phyloP scores from a whole-genome alignment of 2,888 invertebrate species.

The Agrypnus murinus region DNA sequence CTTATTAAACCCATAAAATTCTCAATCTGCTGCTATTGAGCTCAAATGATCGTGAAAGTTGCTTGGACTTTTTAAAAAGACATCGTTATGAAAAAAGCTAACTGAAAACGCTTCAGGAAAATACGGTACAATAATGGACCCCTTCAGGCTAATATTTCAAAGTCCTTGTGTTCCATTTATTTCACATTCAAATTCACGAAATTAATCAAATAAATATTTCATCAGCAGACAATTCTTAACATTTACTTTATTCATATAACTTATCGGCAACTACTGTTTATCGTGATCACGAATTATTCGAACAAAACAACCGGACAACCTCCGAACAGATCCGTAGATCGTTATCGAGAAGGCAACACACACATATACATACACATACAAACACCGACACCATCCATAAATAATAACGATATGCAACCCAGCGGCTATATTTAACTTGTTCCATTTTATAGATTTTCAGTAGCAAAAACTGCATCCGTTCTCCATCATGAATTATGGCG shows the following conservation, averaged over 20 bases:
- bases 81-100: too few species aligned
- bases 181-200: too few species aligned
- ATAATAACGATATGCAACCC: slow-evolving; percentile 56
- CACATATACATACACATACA: too few species aligned
- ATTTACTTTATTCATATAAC: slow-evolving; percentile 59
- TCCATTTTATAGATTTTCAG: slow-evolving; percentile 55
- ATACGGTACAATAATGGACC: too few species aligned
- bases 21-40: slow-evolving; percentile 10
- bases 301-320: slow-evolving; percentile 62
- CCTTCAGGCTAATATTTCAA: too few species aligned
- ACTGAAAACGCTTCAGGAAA: too few species aligned
- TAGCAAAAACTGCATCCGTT: slow-evolving; percentile 51
- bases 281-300: slow-evolving; percentile 62
- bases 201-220: too few species aligned
- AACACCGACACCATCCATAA: slow-evolving; percentile 53
- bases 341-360: slow-evolving; percentile 54
- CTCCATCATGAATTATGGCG: slow-evolving; percentile 51
- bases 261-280: slow-evolving; percentile 61
- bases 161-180: too few species aligned
- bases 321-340: slow-evolving; percentile 60
- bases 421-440: slow-evolving; percentile 51
- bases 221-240: neutral
- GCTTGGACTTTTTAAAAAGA: too few species aligned
- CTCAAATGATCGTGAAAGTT: too few species aligned
- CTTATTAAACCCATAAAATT: slow-evolving; percentile 7